Percentiles rank a stretch among this genome's conserved stretches.
Conservation (phyloP, 2,888 invertebrate species). For the Odontothrips loti region DNA sequence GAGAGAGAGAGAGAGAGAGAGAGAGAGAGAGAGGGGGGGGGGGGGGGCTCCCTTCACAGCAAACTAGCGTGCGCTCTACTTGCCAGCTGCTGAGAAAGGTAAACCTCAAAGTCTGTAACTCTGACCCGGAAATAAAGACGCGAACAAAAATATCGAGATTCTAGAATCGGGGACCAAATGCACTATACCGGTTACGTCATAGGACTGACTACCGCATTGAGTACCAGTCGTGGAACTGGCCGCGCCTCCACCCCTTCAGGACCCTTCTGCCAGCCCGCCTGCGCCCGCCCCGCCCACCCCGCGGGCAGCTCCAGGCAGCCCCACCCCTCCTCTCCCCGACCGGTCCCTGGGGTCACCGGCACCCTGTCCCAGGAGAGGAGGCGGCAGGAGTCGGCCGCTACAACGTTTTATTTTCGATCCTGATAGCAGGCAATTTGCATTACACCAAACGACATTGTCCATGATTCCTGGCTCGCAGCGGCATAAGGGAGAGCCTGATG, state of each 20-base stretch:
- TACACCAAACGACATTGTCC: background rate
- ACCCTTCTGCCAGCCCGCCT: background rate
- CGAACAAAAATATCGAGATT: no score
- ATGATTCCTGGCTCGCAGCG: background rate
- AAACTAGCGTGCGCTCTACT: no score
- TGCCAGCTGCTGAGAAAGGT: no score
- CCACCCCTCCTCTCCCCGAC: background rate
- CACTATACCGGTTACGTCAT: no score
- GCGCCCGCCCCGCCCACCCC: background rate
- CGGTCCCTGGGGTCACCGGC: background rate
- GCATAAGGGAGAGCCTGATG: background rate
- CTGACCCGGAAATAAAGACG: no score
- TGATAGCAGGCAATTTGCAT: slow-evolving; percentile 24
- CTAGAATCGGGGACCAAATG: no score
- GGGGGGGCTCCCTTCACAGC: no score
- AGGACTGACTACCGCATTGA: no score
- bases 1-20: no score
- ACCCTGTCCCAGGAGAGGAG: background rate
- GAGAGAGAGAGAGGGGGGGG: no score
- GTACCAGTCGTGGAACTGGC: background rate
- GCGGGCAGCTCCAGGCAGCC: background rate
- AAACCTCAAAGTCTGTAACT: no score
- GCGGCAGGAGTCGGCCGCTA: background rate
- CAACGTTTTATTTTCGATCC: slow-evolving; percentile 17
- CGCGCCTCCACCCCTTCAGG: background rate